phyloP scores from a whole-genome alignment of 1,140 invertebrate species.

The Diprion similis region DNA sequence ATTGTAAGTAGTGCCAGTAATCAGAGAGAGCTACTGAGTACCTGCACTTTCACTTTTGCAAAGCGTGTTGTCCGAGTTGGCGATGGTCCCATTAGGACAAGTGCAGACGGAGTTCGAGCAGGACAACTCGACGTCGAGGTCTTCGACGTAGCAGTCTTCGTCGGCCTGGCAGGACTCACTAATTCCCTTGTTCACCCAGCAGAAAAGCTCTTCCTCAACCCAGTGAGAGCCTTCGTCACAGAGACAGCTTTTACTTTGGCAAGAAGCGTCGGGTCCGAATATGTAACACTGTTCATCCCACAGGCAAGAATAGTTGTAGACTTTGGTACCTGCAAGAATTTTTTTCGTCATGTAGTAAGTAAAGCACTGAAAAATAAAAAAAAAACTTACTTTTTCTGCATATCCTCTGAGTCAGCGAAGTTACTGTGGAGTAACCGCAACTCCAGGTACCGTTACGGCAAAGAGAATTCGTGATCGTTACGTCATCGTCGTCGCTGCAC shows the following conservation, averaged over 20 bases:
- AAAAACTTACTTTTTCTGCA: conserved; percentile 39
- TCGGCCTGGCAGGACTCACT: conserved; percentile 28
- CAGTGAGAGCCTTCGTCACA: conserved; percentile 40
- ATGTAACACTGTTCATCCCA: conserved; percentile 36
- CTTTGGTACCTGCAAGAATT: conserved; percentile 24
- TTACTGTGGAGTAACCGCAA: conserved; percentile 30
- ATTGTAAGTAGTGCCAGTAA: too few species aligned
- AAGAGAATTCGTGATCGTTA: conserved; percentile 25
- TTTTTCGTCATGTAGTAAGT: neutral
- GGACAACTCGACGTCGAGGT: neutral
- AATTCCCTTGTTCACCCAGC: conserved; percentile 39
- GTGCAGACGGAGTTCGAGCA: conserved; percentile 26
- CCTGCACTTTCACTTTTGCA: conserved; percentile 25
- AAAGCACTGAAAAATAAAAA: neutral
- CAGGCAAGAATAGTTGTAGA: conserved; percentile 28
- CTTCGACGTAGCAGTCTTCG: conserved; percentile 33
- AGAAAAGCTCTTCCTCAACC: conserved; percentile 35
- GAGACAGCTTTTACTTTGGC: conserved; percentile 29
- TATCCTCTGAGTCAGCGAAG: conserved; percentile 29
- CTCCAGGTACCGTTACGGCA: conserved; percentile 36
- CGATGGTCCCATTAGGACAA: conserved; percentile 30
- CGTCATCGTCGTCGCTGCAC: conserved; percentile 21
- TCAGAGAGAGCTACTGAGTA: conserved; percentile 10
- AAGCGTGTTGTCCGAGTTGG: conserved; percentile 17
- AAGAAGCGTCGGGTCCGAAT: conserved; percentile 40